A percentile compares a stretch with the other conserved stretches of the same genome.
Evolutionary conservation across 2,888 invertebrate species (phyloP).

Genomic region (Caenorhabditis doughertyi): DNA sequence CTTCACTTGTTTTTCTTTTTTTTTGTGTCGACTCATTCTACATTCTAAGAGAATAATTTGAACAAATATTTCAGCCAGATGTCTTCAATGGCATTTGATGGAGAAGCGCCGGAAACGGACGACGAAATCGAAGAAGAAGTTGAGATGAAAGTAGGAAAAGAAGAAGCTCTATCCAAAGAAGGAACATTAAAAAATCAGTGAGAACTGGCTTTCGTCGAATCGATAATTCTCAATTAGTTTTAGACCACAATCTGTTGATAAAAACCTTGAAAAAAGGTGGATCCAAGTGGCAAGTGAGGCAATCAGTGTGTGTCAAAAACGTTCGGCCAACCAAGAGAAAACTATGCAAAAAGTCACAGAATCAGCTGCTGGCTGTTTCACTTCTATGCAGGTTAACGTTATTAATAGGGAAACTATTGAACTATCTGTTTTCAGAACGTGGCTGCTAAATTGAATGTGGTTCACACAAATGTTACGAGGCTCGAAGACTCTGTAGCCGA

Average conservation of each 20-base stretch:
- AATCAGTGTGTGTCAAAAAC: constrained; percentile 7
- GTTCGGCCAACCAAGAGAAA: constrained; percentile 38
- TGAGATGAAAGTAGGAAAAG: constrained; percentile 9
- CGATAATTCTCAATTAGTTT: not conserved
- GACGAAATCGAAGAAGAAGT: constrained; percentile 55
- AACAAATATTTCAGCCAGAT: constrained; percentile 14
- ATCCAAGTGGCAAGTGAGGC: constrained; percentile 22
- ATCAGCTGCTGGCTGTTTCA: constrained; percentile 45
- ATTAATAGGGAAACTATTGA: not conserved
- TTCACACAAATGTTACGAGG: constrained; percentile 45
- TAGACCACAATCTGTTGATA: constrained; percentile 16
- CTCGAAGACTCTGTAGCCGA: constrained; percentile 60
- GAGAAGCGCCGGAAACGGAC: constrained; percentile 63
- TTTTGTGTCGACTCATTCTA: not conserved
- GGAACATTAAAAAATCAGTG: not conserved
- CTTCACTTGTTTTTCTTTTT: constrained; percentile 4
- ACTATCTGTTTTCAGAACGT: constrained; percentile 40
- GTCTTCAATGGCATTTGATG: constrained; percentile 47
- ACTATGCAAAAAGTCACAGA: constrained; percentile 50
- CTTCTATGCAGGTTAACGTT: constrained; percentile 39
- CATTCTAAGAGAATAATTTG: not conserved
- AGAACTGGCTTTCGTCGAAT: not conserved
- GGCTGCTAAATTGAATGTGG: constrained; percentile 41
- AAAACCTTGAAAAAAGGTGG: constrained; percentile 40
- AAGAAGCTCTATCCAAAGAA: constrained; percentile 14